These are phyloP conservation scores for Drosophila villosipedis DNA, from an alignment of 2,888 invertebrate species.

Conservation along the genomic window DNA sequence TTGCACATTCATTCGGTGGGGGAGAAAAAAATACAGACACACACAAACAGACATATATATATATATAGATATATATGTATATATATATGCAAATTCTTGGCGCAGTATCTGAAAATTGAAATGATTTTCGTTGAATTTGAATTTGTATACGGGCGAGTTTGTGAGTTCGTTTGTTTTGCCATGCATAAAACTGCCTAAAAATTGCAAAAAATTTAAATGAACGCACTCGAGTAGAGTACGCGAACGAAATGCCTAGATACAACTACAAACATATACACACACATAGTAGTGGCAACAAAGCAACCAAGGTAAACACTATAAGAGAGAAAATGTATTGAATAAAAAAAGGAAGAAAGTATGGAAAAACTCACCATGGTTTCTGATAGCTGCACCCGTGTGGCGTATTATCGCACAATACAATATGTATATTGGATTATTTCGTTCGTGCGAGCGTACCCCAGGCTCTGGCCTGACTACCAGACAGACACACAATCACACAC, in stretches of 20 bases:
- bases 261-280: not conserved
- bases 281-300: constrained; percentile 35
- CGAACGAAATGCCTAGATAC: constrained; percentile 32
- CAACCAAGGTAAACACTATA: constrained; percentile 39
- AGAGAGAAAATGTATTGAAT: constrained; percentile 27
- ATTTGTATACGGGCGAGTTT: constrained; percentile 61
- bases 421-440: constrained; percentile 80
- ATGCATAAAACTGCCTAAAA: constrained; percentile 75
- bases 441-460: constrained; percentile 62
- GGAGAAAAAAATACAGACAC: not conserved
- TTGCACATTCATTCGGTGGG: constrained; percentile 34
- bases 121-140: constrained; percentile 73
- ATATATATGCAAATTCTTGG: constrained; percentile 60
- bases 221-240: constrained; percentile 51
- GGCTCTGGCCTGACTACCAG: constrained; percentile 27
- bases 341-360: constrained; percentile 22
- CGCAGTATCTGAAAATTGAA: constrained; percentile 67
- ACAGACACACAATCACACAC: constrained; percentile 4
- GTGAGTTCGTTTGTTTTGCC: constrained; percentile 65
- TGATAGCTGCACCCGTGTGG: constrained; percentile 18
- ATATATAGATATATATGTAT: constrained; percentile 19
- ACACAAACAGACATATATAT: constrained; percentile 8
- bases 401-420: constrained; percentile 79
- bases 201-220: constrained; percentile 78
- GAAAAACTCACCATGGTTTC: constrained; percentile 19